Conservation (phyloP, 1,140 invertebrate species). For the Alviniconcha marisindica region DNA sequence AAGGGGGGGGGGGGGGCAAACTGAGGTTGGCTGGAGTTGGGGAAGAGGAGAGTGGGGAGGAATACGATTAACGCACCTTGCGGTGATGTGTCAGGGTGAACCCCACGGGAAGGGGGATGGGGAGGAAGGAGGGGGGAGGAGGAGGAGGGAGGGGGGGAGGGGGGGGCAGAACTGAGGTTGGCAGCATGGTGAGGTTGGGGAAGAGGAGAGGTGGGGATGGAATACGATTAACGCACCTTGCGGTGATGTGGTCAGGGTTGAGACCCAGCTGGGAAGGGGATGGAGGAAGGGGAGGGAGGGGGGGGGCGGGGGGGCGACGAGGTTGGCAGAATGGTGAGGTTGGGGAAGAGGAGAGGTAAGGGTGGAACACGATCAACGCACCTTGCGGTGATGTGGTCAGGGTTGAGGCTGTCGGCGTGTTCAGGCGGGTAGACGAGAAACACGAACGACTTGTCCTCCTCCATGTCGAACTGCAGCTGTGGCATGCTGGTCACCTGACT, state of each 20-base stretch:
- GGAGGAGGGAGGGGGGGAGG: background rate
- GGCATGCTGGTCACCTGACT: constrained; percentile 77
- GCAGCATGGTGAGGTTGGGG: too few relatives aligned
- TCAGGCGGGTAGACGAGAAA: constrained; percentile 90
- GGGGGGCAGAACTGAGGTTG: too few relatives aligned
- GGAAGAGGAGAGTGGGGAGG: too few relatives aligned
- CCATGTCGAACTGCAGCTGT: constrained; percentile 68
- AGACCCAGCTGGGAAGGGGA: background rate
- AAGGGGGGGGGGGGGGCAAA: too few relatives aligned
- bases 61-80: too few relatives aligned
- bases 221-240: too few relatives aligned
- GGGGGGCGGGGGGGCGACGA: background rate
- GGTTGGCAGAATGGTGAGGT: too few relatives aligned
- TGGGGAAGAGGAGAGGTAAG: too few relatives aligned
- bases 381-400: constrained; percentile 82
- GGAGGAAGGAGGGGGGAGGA: too few relatives aligned
- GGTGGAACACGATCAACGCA: background rate
- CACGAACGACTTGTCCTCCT: constrained; percentile 85
- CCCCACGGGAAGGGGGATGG: too few relatives aligned
- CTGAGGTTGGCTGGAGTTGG: too few relatives aligned
- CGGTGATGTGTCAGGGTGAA: background rate
- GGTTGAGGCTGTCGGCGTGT: constrained; percentile 83
- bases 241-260: constrained; percentile 64
- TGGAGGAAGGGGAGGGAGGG: background rate
- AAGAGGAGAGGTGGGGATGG: too few relatives aligned